Evolutionary conservation across 2,113 vertebrate genomes (phyloP).

Genomic region (Petrocephalus microphthalmus): DNA sequence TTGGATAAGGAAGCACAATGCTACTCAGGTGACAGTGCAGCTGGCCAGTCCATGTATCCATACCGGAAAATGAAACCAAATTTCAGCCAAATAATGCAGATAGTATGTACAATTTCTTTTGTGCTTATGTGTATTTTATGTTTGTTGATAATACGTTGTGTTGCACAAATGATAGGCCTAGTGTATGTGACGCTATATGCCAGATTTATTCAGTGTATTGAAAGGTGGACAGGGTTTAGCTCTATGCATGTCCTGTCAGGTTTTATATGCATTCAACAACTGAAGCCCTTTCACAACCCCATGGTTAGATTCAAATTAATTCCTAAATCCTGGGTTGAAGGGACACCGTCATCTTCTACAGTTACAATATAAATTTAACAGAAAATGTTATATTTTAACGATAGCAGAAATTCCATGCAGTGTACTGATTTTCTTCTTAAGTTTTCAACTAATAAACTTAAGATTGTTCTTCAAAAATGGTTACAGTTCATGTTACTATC

Average conservation of each 20-base stretch:
- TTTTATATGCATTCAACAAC: background rate
- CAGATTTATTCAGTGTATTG: background rate
- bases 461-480: background rate
- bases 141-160: background rate
- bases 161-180: background rate
- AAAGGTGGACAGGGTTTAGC: background rate
- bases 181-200: background rate
- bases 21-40: background rate
- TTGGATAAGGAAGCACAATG: background rate
- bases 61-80: background rate
- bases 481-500: background rate
- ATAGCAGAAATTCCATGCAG: background rate
- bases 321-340: background rate
- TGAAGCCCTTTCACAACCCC: background rate
- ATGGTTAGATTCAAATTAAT: background rate
- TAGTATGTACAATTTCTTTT: background rate
- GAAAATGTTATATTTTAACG: background rate
- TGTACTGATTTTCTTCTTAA: background rate
- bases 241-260: background rate
- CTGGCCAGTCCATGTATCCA: background rate
- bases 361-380: background rate
- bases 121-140: background rate
- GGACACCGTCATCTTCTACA: background rate
- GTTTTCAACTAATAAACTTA: background rate
- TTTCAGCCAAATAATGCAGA: background rate